Evolutionary conservation across 2,888 invertebrate genomes (phyloP).

Genomic region (Melanchra persicariae): DNA sequence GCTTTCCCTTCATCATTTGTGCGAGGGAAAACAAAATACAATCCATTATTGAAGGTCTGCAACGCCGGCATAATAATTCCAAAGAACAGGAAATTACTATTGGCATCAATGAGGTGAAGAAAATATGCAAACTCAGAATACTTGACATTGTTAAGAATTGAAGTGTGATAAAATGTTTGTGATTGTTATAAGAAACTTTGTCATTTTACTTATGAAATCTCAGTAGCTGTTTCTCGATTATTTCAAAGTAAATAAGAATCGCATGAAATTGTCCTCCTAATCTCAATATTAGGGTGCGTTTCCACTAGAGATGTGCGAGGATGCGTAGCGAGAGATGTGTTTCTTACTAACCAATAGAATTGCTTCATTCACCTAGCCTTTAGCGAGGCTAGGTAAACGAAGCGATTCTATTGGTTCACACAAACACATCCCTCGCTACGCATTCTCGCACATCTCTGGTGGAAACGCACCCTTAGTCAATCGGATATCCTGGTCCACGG

Average conservation of each 20-base stretch:
- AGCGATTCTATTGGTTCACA: no score
- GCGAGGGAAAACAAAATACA: slow-evolving; percentile 91
- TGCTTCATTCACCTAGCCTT: no score
- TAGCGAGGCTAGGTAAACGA: no score
- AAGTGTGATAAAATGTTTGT: slow-evolving; percentile 23
- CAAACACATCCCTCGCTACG: no score
- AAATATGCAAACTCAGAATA: slow-evolving; percentile 92
- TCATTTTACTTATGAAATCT: neutral
- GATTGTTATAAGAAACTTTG: neutral
- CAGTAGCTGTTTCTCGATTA: neutral
- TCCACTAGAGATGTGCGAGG: no score
- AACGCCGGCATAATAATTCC: slow-evolving; percentile 88
- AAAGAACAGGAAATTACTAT: slow-evolving; percentile 89
- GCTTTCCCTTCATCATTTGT: slow-evolving; percentile 93
- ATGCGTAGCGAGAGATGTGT: no score
- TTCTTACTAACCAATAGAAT: no score
- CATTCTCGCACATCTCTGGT: no score
- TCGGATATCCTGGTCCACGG: neutral
- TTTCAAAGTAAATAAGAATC: neutral
- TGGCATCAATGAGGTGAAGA: slow-evolving; percentile 92
- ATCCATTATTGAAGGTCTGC: slow-evolving; percentile 90
- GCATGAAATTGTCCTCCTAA: neutral
- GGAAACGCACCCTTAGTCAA: no score
- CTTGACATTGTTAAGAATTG: slow-evolving; percentile 84
- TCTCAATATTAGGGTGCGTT: no score